Base-by-base conservation (phyloP, 2,888 invertebrate genomes). In the Lissonota sp. region DNA sequence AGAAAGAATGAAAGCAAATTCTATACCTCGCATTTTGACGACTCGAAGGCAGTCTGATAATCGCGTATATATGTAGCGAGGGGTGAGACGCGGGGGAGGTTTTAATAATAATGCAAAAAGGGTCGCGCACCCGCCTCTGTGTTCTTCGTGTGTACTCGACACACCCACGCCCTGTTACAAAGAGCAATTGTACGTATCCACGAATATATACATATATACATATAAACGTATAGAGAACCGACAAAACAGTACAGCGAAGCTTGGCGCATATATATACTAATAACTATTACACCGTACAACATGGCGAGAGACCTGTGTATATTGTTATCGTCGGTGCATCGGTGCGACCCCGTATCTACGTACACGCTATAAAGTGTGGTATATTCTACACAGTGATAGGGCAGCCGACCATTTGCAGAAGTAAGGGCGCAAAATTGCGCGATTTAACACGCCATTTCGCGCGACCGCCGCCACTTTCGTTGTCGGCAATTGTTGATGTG, bases 1-100 rank as follows among this genome's bases (percentile, higher is more conserved):
- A 42, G 37, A 60, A 71, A 66, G 64, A 66, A n/a, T 39, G 6
- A 49, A 64, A 39, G 6, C 14, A 55, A 67, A 66, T 40, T 72
- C 44, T 67, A 53, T 71, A 62, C 44, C 53, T 73, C 55, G n/a
- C n/a, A 73, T 73, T 73, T 63, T 53, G 46, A 73, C 62, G 55
- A 57, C 26, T 67, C 40, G 44, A 40, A 57, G 40, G 26, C 57
- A 57, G 62, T 40, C 63, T 55, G 49, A 69, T 79, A 78, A 73
- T 69, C 73, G 46, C 26, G 12, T 26, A 26, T n/a, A n/a, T n/a
- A 42, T 44, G 10, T 2, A 44, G 44, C 2, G 44, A 26, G 26
- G 26, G 26, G 1, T 3, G 26, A 26, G 26, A 26, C 1, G 26
- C 1, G 26, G 26, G 12, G 62, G 44, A 49, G 46, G 51, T 53